A percentile compares a stretch with the other conserved stretches of the same genome.
These are phyloP conservation scores for Percopsis omiscomaycus DNA, from an alignment of 2,797 vertebrate genomes.

Conservation along the genomic window DNA sequence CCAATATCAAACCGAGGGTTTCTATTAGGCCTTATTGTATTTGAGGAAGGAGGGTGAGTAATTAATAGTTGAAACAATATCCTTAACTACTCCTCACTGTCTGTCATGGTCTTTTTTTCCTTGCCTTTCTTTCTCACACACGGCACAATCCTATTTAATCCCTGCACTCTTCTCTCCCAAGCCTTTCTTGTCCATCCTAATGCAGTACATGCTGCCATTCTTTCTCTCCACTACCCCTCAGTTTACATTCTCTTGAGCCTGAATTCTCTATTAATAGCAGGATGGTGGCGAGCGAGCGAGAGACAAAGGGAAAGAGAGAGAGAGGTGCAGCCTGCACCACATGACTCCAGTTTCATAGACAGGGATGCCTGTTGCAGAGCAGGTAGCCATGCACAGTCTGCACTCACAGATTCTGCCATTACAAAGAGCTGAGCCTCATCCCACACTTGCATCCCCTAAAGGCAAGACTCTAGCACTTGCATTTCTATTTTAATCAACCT, in stretches of 20 bases:
- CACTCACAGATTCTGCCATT: conserved; percentile 48
- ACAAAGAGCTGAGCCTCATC: conserved; percentile 55
- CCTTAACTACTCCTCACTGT: conserved; percentile 4
- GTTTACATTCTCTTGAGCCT: conserved; percentile 51
- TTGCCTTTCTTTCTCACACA: conserved; percentile 9
- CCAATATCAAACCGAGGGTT: too few relatives aligned
- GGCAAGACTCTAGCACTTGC: conserved; percentile 39
- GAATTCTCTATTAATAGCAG: conserved; percentile 63
- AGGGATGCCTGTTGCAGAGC: conserved; percentile 52
- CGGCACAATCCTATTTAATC: conserved; percentile 30
- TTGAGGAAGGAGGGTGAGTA: too few relatives aligned
- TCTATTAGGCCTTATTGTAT: too few relatives aligned
- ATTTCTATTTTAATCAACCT: conserved; percentile 64
- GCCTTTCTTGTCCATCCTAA: conserved; percentile 30
- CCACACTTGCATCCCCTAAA: conserved; percentile 55
- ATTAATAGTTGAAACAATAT: background rate
- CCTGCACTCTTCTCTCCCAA: conserved; percentile 21
- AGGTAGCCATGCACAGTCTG: conserved; percentile 41
- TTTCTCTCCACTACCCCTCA: conserved; percentile 22
- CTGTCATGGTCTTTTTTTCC: background rate
- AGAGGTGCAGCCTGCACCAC: conserved; percentile 23
- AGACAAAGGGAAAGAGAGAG: conserved; percentile 23
- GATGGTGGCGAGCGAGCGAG: conserved; percentile 32
- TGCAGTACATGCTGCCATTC: conserved; percentile 16
- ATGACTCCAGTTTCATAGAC: conserved; percentile 23